A percentile compares a stretch with the other conserved stretches of the same genome.
phyloP scores from a whole-genome alignment of 1,140 invertebrate genomes.

The Trachelipus rathkii region DNA sequence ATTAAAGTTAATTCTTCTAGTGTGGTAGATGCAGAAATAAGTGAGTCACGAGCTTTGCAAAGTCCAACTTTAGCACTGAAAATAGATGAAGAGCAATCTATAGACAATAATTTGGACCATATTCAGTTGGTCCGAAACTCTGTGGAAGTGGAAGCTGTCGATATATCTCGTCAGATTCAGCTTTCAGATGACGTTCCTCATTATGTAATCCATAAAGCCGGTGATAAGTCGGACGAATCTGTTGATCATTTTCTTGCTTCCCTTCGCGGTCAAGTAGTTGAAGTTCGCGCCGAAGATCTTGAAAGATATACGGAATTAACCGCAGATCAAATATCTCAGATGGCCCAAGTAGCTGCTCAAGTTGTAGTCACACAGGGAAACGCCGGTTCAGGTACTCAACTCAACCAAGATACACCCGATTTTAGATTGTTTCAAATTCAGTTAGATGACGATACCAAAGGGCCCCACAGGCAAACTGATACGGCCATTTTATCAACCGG shows the following conservation, averaged over 20 bases:
- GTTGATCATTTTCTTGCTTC: conserved; percentile 42
- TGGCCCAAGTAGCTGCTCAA: background rate
- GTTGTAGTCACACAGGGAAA: background rate
- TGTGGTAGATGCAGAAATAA: conserved; percentile 29
- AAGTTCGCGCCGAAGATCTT: conserved; percentile 42
- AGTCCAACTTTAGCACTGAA: conserved; percentile 31
- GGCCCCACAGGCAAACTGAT: background rate
- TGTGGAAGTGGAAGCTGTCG: conserved; percentile 36
- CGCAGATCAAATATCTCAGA: background rate
- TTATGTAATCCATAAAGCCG: conserved; percentile 40
- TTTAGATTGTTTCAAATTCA: conserved; percentile 2
- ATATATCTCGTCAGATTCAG: conserved; percentile 43
- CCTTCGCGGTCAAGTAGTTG: conserved; percentile 42
- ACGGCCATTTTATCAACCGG: background rate
- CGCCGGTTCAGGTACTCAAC: background rate
- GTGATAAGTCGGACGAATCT: conserved; percentile 33
- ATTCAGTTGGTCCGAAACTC: conserved; percentile 37
- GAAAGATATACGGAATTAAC: conserved; percentile 14
- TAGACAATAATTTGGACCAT: conserved; percentile 34
- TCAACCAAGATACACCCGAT: background rate
- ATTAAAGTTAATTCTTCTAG: conserved; percentile 43
- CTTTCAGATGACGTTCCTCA: conserved; percentile 42
- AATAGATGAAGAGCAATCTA: conserved; percentile 34
- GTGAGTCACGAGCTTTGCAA: conserved; percentile 6
- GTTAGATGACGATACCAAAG: background rate